Evolutionary conservation across 1,140 invertebrate genomes (phyloP).

Genomic region (Drosophila equinoxialis): DNA sequence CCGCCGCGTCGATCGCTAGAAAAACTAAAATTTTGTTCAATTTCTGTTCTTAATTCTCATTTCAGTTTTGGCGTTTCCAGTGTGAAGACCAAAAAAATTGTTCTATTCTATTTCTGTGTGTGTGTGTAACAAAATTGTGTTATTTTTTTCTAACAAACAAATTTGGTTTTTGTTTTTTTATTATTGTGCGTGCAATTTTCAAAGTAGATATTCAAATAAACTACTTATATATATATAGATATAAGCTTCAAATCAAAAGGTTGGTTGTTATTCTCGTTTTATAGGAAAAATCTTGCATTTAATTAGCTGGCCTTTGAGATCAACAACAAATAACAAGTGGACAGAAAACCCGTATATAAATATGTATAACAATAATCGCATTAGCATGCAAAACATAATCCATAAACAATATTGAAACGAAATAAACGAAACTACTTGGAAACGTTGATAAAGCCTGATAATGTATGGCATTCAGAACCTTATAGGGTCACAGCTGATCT

Average conservation of each 20-base stretch:
- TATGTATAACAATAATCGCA: constrained; percentile 3
- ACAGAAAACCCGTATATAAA: background rate
- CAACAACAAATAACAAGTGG: background rate
- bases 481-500: constrained; percentile 12
- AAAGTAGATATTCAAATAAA: background rate
- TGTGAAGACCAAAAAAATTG: constrained; percentile 73
- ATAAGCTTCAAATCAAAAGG: background rate
- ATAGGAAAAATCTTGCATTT: background rate
- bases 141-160: background rate
- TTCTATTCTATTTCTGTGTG: constrained; percentile 21
- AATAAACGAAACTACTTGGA: constrained; percentile 1
- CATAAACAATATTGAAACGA: background rate
- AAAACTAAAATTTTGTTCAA: constrained; percentile 31
- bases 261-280: constrained; percentile 6
- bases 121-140: background rate
- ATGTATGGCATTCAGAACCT: background rate
- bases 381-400: background rate
- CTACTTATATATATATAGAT: too few relatives aligned
- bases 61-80: constrained; percentile 81
- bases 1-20: constrained; percentile 26
- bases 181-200: constrained; percentile 8
- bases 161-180: background rate
- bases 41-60: constrained; percentile 52
- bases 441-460: constrained; percentile 6
- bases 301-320: background rate